These are phyloP conservation scores for Amblyopsis rosae DNA, from an alignment of 2,113 vertebrate species.

Conservation along the genomic window DNA sequence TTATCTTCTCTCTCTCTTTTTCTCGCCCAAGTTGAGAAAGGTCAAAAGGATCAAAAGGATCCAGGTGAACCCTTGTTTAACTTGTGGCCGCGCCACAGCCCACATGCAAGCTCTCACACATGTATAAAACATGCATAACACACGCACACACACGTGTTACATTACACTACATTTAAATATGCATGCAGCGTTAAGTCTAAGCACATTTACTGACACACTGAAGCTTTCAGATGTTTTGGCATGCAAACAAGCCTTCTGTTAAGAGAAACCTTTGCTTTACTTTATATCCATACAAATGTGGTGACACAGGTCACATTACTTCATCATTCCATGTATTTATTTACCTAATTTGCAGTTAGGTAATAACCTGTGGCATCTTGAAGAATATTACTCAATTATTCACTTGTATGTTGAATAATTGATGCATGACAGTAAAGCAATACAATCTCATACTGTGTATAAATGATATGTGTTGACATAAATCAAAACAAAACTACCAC, in stretches of 20 bases:
- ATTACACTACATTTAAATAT: constrained; percentile 23
- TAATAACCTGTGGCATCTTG: constrained; percentile 1
- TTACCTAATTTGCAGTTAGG: not conserved
- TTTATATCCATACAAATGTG: constrained; percentile 42
- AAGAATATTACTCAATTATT: not conserved
- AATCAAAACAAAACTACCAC: constrained; percentile 17
- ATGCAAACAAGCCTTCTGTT: constrained; percentile 40
- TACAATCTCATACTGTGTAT: constrained; percentile 55
- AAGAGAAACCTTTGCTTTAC: constrained; percentile 39
- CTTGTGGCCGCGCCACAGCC: constrained; percentile 81
- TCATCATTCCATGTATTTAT: no score
- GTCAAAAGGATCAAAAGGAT: constrained; percentile 92
- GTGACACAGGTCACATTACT: constrained; percentile 3
- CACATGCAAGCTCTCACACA: constrained; percentile 33
- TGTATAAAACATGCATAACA: constrained; percentile 1
- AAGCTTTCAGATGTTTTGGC: constrained; percentile 41
- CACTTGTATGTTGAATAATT: not conserved
- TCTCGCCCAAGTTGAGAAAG: constrained; percentile 93
- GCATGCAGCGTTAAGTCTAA: constrained; percentile 11
- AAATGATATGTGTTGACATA: constrained; percentile 45
- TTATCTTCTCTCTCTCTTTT: constrained; percentile 81
- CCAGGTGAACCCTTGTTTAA: constrained; percentile 99
- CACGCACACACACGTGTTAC: constrained; percentile 10
- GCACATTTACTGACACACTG: constrained; percentile 25
- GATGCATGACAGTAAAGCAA: constrained; percentile 39